Conservation (phyloP, 2,797 vertebrate species). For the Pipistrellus pygmaeus region DNA sequence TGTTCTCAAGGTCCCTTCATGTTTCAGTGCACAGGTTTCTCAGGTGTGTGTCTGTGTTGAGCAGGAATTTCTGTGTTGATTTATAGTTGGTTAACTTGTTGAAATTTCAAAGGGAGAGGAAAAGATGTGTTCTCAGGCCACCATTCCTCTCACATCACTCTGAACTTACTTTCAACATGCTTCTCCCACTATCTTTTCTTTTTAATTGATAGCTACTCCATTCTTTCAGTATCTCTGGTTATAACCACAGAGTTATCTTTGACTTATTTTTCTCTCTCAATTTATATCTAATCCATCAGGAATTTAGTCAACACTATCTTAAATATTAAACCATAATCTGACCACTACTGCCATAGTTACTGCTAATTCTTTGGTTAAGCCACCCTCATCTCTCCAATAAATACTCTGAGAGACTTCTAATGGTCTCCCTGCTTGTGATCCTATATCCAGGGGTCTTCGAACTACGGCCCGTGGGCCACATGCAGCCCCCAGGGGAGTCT, state of each 20-base stretch:
- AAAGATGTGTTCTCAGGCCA: no score
- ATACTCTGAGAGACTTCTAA: background rate
- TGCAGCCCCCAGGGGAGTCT: no score
- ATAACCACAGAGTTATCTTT: background rate
- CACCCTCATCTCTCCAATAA: background rate
- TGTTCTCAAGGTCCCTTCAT: no score
- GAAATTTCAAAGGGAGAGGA: no score
- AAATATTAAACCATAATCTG: background rate
- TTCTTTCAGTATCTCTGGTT: background rate
- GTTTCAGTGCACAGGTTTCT: no score
- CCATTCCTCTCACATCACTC: no score
- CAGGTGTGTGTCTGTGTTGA: no score
- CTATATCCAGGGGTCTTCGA: no score
- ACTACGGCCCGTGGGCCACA: no score
- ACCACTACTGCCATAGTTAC: background rate
- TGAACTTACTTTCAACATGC: no score
- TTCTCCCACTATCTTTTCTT: background rate
- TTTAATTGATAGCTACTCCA: background rate
- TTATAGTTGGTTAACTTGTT: no score
- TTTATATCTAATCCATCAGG: background rate
- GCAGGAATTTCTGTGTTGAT: no score
- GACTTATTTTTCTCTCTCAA: background rate
- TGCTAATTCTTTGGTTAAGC: background rate
- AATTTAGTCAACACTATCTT: background rate
- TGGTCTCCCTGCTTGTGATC: rapidly evolving